These are phyloP conservation scores for Perizoma affinitatum DNA, from an alignment of 2,888 invertebrate species.

Conservation along the genomic window DNA sequence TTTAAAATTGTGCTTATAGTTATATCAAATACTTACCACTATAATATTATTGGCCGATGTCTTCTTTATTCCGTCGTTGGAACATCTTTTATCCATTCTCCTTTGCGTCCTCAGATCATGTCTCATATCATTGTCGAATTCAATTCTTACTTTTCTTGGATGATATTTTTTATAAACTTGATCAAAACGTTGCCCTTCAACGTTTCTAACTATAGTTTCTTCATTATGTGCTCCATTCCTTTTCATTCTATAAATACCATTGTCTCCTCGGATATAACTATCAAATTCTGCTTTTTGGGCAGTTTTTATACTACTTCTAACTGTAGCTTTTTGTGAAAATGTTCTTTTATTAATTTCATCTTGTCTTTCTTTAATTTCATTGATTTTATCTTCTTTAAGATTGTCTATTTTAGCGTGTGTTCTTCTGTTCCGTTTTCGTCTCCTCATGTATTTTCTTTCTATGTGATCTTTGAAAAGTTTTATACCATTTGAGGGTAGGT, in stretches of 20 bases:
- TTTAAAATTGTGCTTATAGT: no score
- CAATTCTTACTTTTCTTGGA: not conserved
- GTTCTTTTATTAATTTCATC: not conserved
- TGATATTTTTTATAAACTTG: not conserved
- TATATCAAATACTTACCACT: not conserved
- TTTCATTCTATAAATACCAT: conserved; percentile 19
- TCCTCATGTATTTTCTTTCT: not conserved
- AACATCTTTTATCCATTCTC: conserved; percentile 1
- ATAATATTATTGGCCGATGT: no score
- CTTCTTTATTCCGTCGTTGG: not conserved
- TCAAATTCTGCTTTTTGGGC: conserved; percentile 15
- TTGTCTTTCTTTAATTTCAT: not conserved
- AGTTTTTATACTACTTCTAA: not conserved
- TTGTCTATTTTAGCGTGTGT: no score
- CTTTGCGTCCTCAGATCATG: not conserved
- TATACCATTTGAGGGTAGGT: not conserved
- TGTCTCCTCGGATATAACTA: conserved; percentile 7
- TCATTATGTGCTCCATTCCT: not conserved
- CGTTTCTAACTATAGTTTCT: not conserved
- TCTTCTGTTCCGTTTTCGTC: no score
- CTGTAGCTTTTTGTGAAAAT: not conserved
- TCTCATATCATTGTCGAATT: not conserved
- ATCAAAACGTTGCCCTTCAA: not conserved
- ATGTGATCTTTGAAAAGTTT: not conserved
- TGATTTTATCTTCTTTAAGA: not conserved